These are phyloP conservation scores for Gallirallus australis DNA, from an alignment of 2,797 vertebrate species.

Conservation along the genomic window DNA sequence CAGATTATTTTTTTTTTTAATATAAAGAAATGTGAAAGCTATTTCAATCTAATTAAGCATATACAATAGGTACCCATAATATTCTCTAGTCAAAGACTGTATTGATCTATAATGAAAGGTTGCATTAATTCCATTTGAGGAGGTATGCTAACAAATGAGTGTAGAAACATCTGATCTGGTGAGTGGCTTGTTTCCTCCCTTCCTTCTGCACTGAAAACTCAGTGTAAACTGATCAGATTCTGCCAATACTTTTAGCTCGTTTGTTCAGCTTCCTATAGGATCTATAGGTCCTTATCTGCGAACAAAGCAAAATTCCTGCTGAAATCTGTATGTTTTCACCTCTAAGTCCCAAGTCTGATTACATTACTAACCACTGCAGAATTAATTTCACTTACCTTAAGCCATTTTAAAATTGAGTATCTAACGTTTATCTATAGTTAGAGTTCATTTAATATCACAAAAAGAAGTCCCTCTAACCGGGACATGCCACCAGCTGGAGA, in stretches of 20 bases:
- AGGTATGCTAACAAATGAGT: slow-evolving; percentile 16
- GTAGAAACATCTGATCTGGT: slow-evolving; percentile 24
- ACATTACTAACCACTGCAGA: not conserved
- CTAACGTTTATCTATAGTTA: not conserved
- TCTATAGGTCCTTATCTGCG: slow-evolving; percentile 7
- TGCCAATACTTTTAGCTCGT: not conserved
- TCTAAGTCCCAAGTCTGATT: slow-evolving; percentile 10
- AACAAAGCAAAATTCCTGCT: slow-evolving; percentile 47
- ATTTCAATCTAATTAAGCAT: slow-evolving; percentile 27
- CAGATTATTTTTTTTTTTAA: slow-evolving; percentile 25
- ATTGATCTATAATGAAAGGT: slow-evolving; percentile 53
- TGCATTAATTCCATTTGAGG: slow-evolving; percentile 54
- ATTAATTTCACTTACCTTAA: not conserved
- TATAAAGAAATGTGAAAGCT: slow-evolving; percentile 36
- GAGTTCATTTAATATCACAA: not conserved
- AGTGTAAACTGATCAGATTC: not conserved
- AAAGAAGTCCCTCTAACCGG: not conserved
- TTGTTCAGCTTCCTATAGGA: slow-evolving; percentile 26
- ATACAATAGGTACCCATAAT: slow-evolving; percentile 32
- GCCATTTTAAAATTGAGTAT: not conserved
- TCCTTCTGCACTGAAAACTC: slow-evolving; percentile 28
- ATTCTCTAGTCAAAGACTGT: slow-evolving; percentile 18
- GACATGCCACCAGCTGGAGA: not conserved
- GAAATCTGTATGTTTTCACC: slow-evolving; percentile 3
- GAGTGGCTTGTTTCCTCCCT: not conserved